These are phyloP conservation scores for Spizaetus ornatus DNA, from an alignment of 2,113 vertebrate genomes.

Conservation along the genomic window DNA sequence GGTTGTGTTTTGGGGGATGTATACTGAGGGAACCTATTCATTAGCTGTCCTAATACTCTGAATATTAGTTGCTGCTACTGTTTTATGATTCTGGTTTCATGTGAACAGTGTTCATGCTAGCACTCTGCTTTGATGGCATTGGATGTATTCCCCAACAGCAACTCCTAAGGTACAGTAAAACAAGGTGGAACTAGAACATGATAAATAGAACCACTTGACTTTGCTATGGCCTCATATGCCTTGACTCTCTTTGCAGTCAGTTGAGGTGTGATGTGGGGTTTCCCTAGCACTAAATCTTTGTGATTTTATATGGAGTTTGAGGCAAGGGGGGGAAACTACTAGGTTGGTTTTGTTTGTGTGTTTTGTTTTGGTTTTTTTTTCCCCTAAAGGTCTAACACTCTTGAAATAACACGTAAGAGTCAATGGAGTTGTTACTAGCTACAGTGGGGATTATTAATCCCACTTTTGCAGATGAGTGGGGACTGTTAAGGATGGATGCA, in stretches of 20 bases:
- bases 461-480: not conserved
- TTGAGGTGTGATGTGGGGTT: conserved; percentile 11
- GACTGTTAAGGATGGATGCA: not conserved
- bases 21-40: not conserved
- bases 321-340: not conserved
- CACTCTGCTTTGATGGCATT: not conserved
- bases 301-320: conserved; percentile 23
- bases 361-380: not conserved
- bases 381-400: not conserved
- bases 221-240: conserved; percentile 12
- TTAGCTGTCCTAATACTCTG: not conserved
- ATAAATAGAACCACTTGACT: not conserved
- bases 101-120: not conserved
- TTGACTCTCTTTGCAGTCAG: not conserved
- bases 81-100: not conserved
- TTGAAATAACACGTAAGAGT: not conserved
- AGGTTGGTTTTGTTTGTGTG: not conserved
- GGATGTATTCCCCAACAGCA: not conserved
- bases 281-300: not conserved
- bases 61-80: not conserved
- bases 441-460: not conserved
- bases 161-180: not conserved
- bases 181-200: not conserved
- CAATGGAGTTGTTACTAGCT: not conserved
- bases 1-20: not conserved